Conservation (phyloP, 2,797 vertebrate species). For the Allobates femoralis region DNA sequence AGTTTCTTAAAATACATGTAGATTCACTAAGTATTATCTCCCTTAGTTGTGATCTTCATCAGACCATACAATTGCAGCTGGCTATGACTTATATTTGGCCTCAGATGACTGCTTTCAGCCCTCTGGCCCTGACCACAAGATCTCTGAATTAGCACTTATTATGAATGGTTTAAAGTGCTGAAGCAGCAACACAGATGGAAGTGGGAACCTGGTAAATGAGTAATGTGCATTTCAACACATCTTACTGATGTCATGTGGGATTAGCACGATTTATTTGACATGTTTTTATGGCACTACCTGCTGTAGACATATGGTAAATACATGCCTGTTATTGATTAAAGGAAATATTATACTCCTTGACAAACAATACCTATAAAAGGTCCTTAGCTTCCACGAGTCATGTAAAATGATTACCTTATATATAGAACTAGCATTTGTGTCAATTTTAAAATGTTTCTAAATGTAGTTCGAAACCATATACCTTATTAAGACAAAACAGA, state of each 20-base stretch:
- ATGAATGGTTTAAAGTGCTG: constrained; percentile 48
- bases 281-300: constrained; percentile 14
- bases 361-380: constrained; percentile 10
- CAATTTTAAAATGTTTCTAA: neutral
- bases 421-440: neutral
- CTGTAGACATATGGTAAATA: constrained; percentile 15
- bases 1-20: neutral
- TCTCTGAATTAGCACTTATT: constrained; percentile 57
- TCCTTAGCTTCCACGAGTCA: neutral
- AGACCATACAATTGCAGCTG: neutral
- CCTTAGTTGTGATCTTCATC: constrained; percentile 23
- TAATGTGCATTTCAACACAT: constrained; percentile 57
- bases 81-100: constrained; percentile 20
- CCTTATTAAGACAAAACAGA: too few species aligned
- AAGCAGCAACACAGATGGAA: constrained; percentile 40
- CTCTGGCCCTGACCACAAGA: constrained; percentile 39
- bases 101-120: constrained; percentile 40
- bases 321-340: neutral
- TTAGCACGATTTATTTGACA: neutral
- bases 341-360: neutral
- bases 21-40: neutral
- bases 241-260: constrained; percentile 14
- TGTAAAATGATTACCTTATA: neutral
- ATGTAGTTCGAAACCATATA: neutral
- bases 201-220: constrained; percentile 37